Evolutionary conservation across 2,888 invertebrate genomes (phyloP), one percentile per base, ranked within the genome.

Genomic region (Phlogophora meticulosa): DNA sequence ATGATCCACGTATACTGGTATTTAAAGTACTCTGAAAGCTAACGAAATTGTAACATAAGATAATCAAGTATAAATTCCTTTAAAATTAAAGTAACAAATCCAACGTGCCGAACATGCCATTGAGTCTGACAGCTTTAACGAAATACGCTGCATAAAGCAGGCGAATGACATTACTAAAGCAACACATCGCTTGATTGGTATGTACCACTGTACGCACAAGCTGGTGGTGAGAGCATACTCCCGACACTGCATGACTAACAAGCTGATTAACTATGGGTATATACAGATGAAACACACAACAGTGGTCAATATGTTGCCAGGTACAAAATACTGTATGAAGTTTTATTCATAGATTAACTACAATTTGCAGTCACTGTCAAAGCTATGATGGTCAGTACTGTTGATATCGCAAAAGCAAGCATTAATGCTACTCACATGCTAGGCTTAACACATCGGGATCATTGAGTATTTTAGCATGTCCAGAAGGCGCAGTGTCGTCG

Each of bases 221-320:
- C 65, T 13, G 71, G 15, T 40, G 81, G 91, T 87, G 91, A 91
- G 91, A 91, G 91, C 88, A 84, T 71, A 17, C 48, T 38, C 34
- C 34, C 32, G 43, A 70, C 72, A 69, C 58, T 72, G 87, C 84
- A 88, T 88, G 74, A 66, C 76, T 83, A 88, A 84, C 49, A 55
- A 52, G 38, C 74, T 73, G 53, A 76, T 72, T 71, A 55, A 79
- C 53, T 68, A 63, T 34, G 11, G 36, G 17, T 13, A 15, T 34
- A 43, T 32, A 36, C 58, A 69, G 36, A 68, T 59, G 32, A 1
- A 3, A 28, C 15, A 34, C 15, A 38, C 0, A 0, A 4, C 1
- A 22, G 20, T 7, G 2, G 9, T 11, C 22, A 20, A 36, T 36
- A 20, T 38, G 4, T n/a, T n/a, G n/a, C n/a, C n/a, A n/a, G n/a